Evolutionary conservation across 2,797 vertebrate species (phyloP).

Genomic region (Hyperoplus lanceolatus): DNA sequence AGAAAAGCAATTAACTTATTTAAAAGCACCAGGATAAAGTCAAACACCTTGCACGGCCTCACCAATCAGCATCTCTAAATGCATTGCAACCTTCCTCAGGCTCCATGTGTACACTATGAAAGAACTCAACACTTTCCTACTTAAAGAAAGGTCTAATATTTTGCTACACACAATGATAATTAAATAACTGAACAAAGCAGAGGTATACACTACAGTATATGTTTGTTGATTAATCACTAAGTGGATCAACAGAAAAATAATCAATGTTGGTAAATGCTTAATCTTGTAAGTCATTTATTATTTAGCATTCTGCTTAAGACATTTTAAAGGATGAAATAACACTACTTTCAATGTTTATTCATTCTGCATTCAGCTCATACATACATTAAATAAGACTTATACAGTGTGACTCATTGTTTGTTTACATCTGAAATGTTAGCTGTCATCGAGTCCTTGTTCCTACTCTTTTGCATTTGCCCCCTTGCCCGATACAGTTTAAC

Average conservation of each 20-base stretch:
- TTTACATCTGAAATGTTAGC: constrained; percentile 11
- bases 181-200: background rate
- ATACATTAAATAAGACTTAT: constrained; percentile 12
- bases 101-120: rapidly evolving
- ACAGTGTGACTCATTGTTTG: constrained; percentile 27
- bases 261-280: background rate
- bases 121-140: background rate
- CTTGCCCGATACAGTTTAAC: constrained; percentile 2
- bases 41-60: background rate
- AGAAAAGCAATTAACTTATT: constrained; percentile 1
- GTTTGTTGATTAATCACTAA: background rate
- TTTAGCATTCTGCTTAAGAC: background rate
- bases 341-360: background rate
- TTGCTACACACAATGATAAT: background rate
- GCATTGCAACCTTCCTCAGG: background rate
- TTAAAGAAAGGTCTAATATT: background rate
- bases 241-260: background rate
- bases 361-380: constrained; percentile 10
- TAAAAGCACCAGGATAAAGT: constrained; percentile 11
- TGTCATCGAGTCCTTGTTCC: constrained; percentile 20
- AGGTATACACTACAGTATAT: rapidly evolving
- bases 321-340: background rate
- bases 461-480: constrained; percentile 9
- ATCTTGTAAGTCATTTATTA: background rate
- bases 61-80: background rate